Percentiles rank a stretch among this genome's conserved stretches.
Conservation (phyloP, 2,113 vertebrate species). For the Pelecanus crispus region DNA sequence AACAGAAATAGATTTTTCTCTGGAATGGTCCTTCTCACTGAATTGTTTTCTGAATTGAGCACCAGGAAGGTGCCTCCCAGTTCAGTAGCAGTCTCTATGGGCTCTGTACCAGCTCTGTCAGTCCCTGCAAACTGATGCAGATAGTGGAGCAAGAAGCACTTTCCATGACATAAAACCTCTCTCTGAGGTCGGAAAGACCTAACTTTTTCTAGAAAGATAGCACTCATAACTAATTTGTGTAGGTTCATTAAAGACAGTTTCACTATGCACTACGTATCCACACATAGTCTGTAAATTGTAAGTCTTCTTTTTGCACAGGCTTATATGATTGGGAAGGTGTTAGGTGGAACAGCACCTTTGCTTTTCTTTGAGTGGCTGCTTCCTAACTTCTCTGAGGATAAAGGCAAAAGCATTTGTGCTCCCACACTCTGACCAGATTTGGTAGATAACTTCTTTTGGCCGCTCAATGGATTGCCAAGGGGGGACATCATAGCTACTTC, state of each 20-base stretch:
- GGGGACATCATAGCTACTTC: not conserved
- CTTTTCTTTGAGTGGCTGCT: not conserved
- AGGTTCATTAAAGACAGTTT: not conserved
- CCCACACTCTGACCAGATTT: not conserved
- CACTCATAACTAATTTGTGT: not conserved
- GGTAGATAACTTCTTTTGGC: not conserved
- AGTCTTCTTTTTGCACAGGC: not conserved
- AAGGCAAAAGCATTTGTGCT: not conserved
- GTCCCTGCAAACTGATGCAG: not conserved
- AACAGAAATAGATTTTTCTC: not conserved
- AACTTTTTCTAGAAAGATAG: not conserved
- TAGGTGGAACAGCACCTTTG: not conserved
- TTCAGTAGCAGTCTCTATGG: not conserved
- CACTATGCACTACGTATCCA: not conserved
- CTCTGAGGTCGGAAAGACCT: not conserved
- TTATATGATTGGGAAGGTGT: not conserved
- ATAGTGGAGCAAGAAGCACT: not conserved
- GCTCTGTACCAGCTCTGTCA: not conserved
- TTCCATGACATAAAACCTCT: not conserved
- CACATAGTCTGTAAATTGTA: not conserved
- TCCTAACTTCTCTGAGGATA: not conserved
- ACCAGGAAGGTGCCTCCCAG: not conserved
- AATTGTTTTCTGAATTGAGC: not conserved
- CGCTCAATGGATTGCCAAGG: not conserved
- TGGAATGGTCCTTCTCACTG: not conserved